phyloP scores from a whole-genome alignment of 23 tunicate species.

The Pegea sp. region DNA sequence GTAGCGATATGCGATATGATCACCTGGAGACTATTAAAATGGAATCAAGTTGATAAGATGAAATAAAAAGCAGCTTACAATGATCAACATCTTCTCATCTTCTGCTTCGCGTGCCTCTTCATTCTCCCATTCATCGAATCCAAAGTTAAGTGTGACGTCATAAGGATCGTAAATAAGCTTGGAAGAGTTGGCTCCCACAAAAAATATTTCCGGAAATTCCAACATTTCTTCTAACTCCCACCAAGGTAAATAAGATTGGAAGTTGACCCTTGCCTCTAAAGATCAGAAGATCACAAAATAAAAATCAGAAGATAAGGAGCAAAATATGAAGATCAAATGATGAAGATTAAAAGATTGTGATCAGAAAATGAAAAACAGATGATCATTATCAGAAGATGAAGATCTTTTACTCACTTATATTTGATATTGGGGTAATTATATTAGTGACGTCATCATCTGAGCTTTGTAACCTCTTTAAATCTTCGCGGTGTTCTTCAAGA shows the following conservation, averaged over 20 bases:
- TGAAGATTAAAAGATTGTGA: too few relatives aligned
- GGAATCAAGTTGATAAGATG: too few relatives aligned
- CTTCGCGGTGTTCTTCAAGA: too few relatives aligned
- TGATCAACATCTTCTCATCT: constrained; percentile 14
- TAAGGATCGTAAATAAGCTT: constrained; percentile 9
- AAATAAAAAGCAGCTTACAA: constrained; percentile 20
- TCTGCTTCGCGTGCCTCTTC: constrained; percentile 8
- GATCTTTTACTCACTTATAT: too few relatives aligned
- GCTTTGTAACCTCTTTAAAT: too few relatives aligned
- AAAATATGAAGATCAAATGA: too few relatives aligned
- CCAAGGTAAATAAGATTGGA: constrained; percentile 14
- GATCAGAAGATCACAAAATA: too few relatives aligned
- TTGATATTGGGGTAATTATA: too few relatives aligned
- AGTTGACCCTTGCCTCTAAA: background rate
- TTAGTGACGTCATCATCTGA: too few relatives aligned
- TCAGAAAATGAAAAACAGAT: too few relatives aligned
- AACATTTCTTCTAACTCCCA: constrained; percentile 53
- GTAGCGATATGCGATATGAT: constrained; percentile 81
- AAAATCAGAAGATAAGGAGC: too few relatives aligned
- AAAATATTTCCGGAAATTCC: constrained; percentile 45
- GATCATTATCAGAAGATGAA: too few relatives aligned
- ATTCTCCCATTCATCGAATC: constrained; percentile 24
- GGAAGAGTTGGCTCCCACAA: constrained; percentile 24
- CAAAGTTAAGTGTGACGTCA: constrained; percentile 24
- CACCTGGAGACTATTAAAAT: constrained; percentile 13